Conservation (phyloP, 2,888 invertebrate species). For the Amblyjoppa fuscipennis region DNA sequence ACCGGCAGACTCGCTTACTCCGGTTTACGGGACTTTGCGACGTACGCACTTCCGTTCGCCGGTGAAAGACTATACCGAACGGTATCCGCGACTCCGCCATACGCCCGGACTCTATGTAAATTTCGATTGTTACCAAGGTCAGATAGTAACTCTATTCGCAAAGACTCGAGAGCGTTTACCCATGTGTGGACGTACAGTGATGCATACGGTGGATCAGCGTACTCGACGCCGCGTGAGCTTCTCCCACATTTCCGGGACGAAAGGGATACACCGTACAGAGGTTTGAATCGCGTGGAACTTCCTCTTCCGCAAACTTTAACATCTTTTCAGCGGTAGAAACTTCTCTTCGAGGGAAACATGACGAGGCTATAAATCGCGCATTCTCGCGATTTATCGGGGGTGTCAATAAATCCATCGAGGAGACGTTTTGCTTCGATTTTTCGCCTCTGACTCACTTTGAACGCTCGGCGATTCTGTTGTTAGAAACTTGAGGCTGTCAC, state of each 20-base stretch:
- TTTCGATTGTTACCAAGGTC: conserved; percentile 74
- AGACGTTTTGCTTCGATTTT: conserved; percentile 6
- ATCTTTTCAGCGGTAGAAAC: conserved; percentile 3
- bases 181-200: conserved; percentile 20
- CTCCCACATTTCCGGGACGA: conserved; percentile 24
- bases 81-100: conserved; percentile 54
- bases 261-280: conserved; percentile 31
- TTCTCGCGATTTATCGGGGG: neutral
- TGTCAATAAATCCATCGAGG: conserved; percentile 23
- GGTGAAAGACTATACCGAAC: conserved; percentile 58
- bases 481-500: neutral
- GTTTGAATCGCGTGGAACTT: conserved; percentile 32
- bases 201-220: conserved; percentile 43
- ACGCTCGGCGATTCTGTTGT: neutral
- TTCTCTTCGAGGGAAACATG: neutral
- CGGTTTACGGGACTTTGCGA: conserved; percentile 66
- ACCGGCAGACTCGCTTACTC: conserved; percentile 37
- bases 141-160: conserved; percentile 68
- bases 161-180: conserved; percentile 34
- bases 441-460: neutral
- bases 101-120: conserved; percentile 68
- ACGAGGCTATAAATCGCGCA: conserved; percentile 31
- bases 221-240: conserved; percentile 37
- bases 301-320: conserved; percentile 40
- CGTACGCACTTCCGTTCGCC: conserved; percentile 63